Evolutionary conservation across 1,140 invertebrate genomes (phyloP), one percentile per base, ranked within the genome.

Genomic region (Wiebesia pumilae): DNA sequence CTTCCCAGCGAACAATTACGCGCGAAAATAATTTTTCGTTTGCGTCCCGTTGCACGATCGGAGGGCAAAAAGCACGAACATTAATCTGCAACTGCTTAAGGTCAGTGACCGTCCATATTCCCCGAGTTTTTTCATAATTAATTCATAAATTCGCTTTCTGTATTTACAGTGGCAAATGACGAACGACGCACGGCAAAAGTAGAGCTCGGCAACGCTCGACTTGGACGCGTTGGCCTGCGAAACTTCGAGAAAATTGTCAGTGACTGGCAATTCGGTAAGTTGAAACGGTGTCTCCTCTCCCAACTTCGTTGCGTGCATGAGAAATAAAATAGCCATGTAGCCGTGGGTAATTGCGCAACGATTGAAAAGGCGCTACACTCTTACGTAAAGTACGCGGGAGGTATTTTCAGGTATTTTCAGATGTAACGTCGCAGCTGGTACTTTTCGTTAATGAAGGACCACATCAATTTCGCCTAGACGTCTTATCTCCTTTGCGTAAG

Each of bases 251-350:
- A 83, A 75, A 75, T 54, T 38, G 80, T 30, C 80, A 82, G 81
- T 16, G 51, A 51, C 40, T 40, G 65, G 71, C 71, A 71, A 82
- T 82, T 82, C 81, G n/a, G 12, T 35, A 73, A 27, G 40, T 65
- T 38, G 58, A 62, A 69, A 65, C 80, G 58, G 35, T 38, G 62
- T 69, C 65, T 67, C 38, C 38, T 35, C 80, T 33, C 43, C 47
- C 79, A 38, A 62, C 69, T 38, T 21, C 35, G 82, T 84, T 84
- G 83, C 83, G 83, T 84, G 75, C 71, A 84, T 77, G 82, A 84
- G 82, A 77, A 84, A 84, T 65, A 71, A 84, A 84, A 84, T n/a
- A n/a, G n/a, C 71, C 35, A 30, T 33, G 82, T n/a, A 80, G 82
- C 73, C 12, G 14, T 30, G 35, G 35, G 40, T 77, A 27, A 77